phyloP scores from a whole-genome alignment of 2,888 invertebrate species.

The Tethea ocularis region DNA sequence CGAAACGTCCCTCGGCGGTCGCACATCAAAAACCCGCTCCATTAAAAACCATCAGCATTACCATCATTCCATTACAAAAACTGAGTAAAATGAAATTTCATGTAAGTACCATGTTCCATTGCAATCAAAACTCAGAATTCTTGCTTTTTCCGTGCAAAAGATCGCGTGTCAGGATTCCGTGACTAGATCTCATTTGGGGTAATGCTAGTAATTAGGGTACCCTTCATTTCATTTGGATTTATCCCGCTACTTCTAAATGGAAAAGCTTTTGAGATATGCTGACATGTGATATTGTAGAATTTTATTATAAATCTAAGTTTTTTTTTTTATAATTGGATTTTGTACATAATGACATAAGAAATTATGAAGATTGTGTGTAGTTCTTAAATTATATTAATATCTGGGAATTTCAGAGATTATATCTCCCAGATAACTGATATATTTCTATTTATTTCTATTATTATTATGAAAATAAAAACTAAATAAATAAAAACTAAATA shows the following conservation, averaged over 20 bases:
- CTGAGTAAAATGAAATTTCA: background rate
- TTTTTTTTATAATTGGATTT: no score
- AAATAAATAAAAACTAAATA: no score
- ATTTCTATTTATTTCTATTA: no score
- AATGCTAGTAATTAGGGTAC: conserved; percentile 57
- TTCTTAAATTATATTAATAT: no score
- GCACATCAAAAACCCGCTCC: no score
- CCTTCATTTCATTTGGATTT: conserved; percentile 55
- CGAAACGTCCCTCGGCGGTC: no score
- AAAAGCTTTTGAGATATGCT: conserved; percentile 5
- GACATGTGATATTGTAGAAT: background rate
- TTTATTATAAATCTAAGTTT: background rate
- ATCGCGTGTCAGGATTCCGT: conserved; percentile 56
- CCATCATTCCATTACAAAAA: background rate
- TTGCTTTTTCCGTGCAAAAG: background rate
- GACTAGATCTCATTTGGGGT: conserved; percentile 48
- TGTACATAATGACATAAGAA: no score
- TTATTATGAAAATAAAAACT: no score
- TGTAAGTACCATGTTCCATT: background rate
- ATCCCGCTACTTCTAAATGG: conserved; percentile 30
- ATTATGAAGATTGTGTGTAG: no score
- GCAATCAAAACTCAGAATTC: background rate
- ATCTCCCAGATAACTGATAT: no score
- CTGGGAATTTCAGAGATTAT: no score
- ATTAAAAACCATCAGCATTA: background rate